Conservation (phyloP, 2,888 invertebrate species). For the Drosophila percnosoma region DNA sequence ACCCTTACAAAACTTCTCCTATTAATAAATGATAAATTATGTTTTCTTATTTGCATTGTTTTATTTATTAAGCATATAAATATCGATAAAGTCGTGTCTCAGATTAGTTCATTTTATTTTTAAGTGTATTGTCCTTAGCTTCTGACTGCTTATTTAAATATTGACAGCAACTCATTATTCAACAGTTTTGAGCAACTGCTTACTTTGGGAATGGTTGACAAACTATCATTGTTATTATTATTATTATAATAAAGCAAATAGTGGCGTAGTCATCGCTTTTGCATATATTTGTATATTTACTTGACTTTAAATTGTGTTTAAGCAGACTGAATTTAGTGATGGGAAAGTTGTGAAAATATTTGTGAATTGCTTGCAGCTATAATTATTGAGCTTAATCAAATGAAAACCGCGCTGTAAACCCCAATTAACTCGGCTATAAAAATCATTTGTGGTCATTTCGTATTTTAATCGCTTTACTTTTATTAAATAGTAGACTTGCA, state of each 20-base stretch:
- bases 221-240: not conserved
- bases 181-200: not conserved
- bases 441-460: constrained; percentile 71
- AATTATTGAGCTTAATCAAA: constrained; percentile 77
- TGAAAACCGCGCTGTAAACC: constrained; percentile 67
- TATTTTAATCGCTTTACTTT: constrained; percentile 32
- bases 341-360: constrained; percentile 38
- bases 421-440: constrained; percentile 76
- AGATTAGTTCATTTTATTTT: not conserved
- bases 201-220: not conserved
- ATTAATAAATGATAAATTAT: not conserved
- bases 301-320: constrained; percentile 20
- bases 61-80: not conserved
- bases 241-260: not conserved
- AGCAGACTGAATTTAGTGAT: constrained; percentile 26
- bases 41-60: not conserved
- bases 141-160: too few relatives aligned
- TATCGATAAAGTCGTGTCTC: not conserved
- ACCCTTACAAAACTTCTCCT: not conserved
- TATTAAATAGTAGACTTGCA: constrained; percentile 11
- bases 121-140: too few relatives aligned
- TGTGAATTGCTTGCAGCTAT: constrained; percentile 42
- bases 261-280: not conserved
- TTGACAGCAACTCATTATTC: too few relatives aligned
- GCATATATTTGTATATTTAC: constrained; percentile 7